phyloP scores from a whole-genome alignment of 2,113 vertebrate species.

The Brienomyrus brachyistius region DNA sequence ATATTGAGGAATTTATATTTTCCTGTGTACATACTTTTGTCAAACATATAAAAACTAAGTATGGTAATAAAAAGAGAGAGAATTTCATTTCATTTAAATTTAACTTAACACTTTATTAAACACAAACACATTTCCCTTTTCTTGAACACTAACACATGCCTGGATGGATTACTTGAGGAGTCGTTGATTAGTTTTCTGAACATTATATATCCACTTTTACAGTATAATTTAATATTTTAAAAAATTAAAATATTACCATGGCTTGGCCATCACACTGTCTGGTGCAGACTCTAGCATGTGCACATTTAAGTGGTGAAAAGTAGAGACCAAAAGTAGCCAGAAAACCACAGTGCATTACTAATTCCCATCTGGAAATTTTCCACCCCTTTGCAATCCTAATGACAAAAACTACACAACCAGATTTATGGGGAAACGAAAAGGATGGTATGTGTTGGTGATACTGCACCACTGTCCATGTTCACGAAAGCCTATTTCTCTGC shows the following conservation, averaged over 20 bases:
- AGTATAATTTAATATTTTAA: not conserved
- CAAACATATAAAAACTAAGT: not conserved
- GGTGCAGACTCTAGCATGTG: not conserved
- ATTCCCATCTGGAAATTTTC: not conserved
- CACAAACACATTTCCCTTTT: not conserved
- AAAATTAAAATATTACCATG: not conserved
- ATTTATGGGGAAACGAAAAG: not conserved
- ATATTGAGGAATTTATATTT: not conserved
- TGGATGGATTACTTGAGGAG: not conserved
- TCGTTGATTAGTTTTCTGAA: not conserved
- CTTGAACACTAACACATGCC: not conserved
- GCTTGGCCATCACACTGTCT: not conserved
- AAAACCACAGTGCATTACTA: too few species aligned
- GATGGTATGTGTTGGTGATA: not conserved
- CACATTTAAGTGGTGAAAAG: not conserved
- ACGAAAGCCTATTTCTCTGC: not conserved
- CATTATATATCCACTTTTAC: not conserved
- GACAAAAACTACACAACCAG: not conserved
- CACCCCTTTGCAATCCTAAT: not conserved
- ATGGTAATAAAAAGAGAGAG: not conserved
- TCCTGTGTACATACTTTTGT: not conserved
- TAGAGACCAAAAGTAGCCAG: not conserved
- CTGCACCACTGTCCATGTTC: not conserved
- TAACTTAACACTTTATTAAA: not conserved
- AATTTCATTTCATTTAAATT: not conserved